Percentiles rank a stretch among this genome's conserved stretches.
phyloP scores from a whole-genome alignment of 2,888 invertebrate species.

The Phyllotreta striolata region DNA sequence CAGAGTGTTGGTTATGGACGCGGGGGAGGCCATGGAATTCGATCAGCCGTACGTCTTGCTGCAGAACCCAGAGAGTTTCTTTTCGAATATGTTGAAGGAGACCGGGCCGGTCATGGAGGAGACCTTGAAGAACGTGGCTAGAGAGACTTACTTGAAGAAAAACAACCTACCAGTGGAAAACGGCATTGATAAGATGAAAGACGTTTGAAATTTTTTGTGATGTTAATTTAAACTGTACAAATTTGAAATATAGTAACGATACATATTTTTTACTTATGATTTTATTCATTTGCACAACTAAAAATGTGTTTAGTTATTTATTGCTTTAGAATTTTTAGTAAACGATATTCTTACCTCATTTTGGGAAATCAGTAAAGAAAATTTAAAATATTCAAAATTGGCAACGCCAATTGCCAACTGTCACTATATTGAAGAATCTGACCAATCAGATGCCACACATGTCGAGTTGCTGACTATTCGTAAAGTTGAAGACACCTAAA shows the following conservation, averaged over 20 bases:
- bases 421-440: too few relatives aligned
- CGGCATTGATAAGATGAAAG: neutral
- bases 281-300: neutral
- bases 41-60: constrained; percentile 62
- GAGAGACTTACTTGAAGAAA: constrained; percentile 36
- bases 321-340: too few relatives aligned
- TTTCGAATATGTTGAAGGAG: constrained; percentile 57
- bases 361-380: too few relatives aligned
- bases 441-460: too few relatives aligned
- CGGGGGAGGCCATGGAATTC: constrained; percentile 64
- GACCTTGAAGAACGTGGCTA: constrained; percentile 49
- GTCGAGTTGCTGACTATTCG: too few relatives aligned
- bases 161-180: neutral
- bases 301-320: too few relatives aligned
- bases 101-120: constrained; percentile 55
- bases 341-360: too few relatives aligned
- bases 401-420: too few relatives aligned
- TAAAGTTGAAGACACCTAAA: too few relatives aligned
- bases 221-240: neutral
- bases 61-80: constrained; percentile 51
- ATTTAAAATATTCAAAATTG: too few relatives aligned
- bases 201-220: too few relatives aligned
- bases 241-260: neutral
- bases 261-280: neutral
- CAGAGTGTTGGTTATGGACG: constrained; percentile 70